Evolutionary conservation across 2,888 invertebrate species (phyloP).

Genomic region (Ametastegia equiseti): DNA sequence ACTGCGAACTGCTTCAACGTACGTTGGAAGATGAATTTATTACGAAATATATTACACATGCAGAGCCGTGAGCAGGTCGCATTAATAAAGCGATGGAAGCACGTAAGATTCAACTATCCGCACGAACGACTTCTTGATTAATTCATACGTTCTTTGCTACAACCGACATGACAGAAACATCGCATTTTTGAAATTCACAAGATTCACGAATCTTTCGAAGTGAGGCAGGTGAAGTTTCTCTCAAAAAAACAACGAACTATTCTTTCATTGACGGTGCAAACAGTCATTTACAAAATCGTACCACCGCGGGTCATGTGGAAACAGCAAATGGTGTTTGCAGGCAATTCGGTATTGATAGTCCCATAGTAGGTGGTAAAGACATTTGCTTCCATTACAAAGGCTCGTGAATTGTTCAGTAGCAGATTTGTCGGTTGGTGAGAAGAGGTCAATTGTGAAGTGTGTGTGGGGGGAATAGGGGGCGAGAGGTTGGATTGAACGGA

Average conservation of each 20-base stretch:
- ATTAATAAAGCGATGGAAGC: neutral
- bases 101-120: neutral
- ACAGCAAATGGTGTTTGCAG: neutral
- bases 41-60: neutral
- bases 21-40: constrained; percentile 30
- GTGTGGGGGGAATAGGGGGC: no score
- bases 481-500: constrained; percentile 20
- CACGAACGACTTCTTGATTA: neutral
- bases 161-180: neutral
- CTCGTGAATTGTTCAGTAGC: neutral
- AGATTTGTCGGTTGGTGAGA: neutral
- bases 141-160: neutral
- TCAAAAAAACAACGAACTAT: neutral
- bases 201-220: neutral
- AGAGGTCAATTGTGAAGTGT: neutral
- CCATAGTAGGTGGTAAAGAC: neutral
- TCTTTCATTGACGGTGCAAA: neutral
- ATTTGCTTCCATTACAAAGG: neutral
- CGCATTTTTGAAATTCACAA: neutral
- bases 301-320: neutral
- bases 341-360: neutral
- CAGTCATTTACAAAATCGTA: neutral
- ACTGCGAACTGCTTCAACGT: neutral
- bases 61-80: neutral
- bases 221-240: neutral